Evolutionary conservation across 92 coral and sea anemone species (phyloP).

Genomic region (Zoanthus gigantus): DNA sequence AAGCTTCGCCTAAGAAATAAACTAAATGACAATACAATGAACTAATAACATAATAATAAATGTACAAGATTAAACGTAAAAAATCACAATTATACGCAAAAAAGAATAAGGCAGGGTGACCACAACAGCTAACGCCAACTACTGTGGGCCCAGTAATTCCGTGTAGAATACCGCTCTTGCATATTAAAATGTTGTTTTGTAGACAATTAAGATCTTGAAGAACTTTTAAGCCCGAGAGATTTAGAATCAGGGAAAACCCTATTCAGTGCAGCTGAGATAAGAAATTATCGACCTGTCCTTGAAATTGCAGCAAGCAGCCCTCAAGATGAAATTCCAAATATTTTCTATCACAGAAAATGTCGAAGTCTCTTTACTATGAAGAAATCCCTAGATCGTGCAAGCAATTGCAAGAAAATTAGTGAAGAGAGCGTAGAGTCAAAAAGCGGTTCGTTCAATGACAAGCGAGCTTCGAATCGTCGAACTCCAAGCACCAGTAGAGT

Average conservation of each 20-base stretch:
- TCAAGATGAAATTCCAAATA: conserved; percentile 40
- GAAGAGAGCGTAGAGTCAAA: background rate
- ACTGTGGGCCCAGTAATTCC: too few species aligned
- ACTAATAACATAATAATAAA: too few species aligned
- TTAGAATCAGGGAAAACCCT: conserved; percentile 6
- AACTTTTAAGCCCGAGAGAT: background rate
- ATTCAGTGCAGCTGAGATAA: background rate
- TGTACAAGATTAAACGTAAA: too few species aligned
- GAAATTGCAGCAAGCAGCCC: too few species aligned
- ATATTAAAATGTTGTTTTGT: background rate
- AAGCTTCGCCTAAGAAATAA: too few species aligned
- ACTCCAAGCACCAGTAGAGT: conserved; percentile 11
- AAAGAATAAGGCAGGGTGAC: too few species aligned
- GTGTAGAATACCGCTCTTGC: background rate
- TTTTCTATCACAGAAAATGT: conserved; percentile 47
- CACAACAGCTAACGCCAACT: too few species aligned
- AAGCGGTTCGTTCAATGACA: background rate
- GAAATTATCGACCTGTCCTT: background rate
- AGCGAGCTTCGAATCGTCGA: background rate
- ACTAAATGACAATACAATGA: too few species aligned
- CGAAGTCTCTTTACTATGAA: conserved; percentile 47
- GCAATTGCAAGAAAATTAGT: too few species aligned
- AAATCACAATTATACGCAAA: too few species aligned
- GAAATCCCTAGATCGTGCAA: conserved; percentile 11
- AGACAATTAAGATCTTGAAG: background rate